Conservation (phyloP, 1,140 invertebrate genomes). For the Bombus pyrosoma region DNA sequence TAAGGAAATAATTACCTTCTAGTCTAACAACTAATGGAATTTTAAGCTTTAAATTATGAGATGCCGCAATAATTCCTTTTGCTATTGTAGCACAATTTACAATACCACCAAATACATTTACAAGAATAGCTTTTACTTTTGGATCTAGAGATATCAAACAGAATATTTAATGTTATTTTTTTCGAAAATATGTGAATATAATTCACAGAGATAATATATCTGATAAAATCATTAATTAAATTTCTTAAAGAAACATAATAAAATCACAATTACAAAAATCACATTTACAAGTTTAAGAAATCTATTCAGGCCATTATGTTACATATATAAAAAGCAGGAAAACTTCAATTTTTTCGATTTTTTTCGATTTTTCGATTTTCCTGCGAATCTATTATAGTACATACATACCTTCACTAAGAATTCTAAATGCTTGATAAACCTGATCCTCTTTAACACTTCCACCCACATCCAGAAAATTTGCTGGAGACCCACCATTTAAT, state of each 20-base stretch:
- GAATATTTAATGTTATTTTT: conserved; percentile 33
- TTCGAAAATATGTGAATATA: conserved; percentile 1
- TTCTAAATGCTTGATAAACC: conserved; percentile 89
- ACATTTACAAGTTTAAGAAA: neutral
- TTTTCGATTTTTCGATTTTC: neutral
- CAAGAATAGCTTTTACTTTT: conserved; percentile 97
- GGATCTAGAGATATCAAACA: conserved; percentile 84
- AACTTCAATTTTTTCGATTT: neutral
- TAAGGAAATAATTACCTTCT: conserved; percentile 89
- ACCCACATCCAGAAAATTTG: conserved; percentile 93
- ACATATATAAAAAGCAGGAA: neutral
- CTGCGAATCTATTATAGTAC: neutral
- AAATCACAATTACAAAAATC: too few species aligned
- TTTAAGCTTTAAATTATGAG: conserved; percentile 89
- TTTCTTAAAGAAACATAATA: neutral
- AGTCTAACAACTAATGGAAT: conserved; percentile 96
- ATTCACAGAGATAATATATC: neutral
- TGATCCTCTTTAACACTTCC: conserved; percentile 90
- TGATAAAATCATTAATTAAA: neutral
- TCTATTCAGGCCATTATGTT: neutral
- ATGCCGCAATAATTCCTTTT: conserved; percentile 95
- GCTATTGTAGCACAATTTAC: conserved; percentile 99
- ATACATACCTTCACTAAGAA: conserved; percentile 83
- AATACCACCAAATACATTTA: conserved; percentile 99
- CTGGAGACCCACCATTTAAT: conserved; percentile 88